Conservation (phyloP, 2,888 invertebrate species). For the Apomyelois bistriatella region DNA sequence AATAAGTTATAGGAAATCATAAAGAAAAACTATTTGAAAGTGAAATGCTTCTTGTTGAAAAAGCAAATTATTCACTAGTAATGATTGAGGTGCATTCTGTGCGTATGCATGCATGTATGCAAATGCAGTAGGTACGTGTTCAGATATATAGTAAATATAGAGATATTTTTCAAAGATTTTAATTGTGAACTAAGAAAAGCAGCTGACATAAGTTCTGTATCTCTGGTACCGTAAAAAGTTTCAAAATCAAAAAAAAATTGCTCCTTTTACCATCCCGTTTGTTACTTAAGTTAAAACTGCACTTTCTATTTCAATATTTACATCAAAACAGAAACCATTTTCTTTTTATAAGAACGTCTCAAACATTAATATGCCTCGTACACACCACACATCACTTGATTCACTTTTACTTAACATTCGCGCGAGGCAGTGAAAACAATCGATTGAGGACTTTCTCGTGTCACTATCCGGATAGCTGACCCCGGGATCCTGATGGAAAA, state of each 20-base stretch:
- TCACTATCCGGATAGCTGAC: conserved; percentile 31
- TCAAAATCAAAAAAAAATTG: too few relatives aligned
- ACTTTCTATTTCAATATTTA: neutral
- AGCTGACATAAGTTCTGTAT: too few relatives aligned
- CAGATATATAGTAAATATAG: neutral
- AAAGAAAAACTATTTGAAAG: neutral
- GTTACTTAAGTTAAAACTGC: neutral
- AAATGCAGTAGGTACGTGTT: neutral
- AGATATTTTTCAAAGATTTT: neutral
- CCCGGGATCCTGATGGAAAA: conserved; percentile 22
- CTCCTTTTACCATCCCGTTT: too few relatives aligned
- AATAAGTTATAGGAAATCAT: neutral
- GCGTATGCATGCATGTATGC: conserved; percentile 1
- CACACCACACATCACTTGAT: conserved; percentile 27
- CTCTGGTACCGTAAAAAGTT: too few relatives aligned
- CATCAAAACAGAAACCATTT: too few relatives aligned
- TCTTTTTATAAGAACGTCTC: neutral
- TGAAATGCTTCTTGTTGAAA: conserved; percentile 6
- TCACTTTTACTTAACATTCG: conserved; percentile 68
- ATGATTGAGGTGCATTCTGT: conserved; percentile 1
- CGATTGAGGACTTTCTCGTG: conserved; percentile 44
- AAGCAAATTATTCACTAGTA: neutral
- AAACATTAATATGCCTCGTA: conserved; percentile 18
- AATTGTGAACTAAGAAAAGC: neutral
- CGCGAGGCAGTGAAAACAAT: conserved; percentile 66